Evolutionary conservation across 2,888 invertebrate species (phyloP).

Genomic region (Xestia ashworthii): DNA sequence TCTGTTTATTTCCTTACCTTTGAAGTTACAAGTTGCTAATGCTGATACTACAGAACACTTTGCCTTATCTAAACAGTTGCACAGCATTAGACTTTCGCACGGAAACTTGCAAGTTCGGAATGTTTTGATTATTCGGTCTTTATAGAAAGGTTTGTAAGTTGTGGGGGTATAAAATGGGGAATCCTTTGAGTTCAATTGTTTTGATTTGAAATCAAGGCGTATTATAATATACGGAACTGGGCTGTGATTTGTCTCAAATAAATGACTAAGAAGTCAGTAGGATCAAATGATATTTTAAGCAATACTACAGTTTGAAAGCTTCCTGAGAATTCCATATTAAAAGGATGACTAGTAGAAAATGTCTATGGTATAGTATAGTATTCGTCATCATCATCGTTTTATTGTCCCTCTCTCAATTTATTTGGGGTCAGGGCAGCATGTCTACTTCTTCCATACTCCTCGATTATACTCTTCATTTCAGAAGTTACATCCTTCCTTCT

Average conservation of each 20-base stretch:
- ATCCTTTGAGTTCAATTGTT: constrained; percentile 43
- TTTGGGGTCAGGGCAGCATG: too few relatives aligned
- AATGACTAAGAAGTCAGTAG: neutral
- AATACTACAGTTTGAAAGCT: neutral
- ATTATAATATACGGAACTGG: constrained; percentile 4
- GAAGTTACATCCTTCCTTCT: too few relatives aligned
- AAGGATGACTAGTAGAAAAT: neutral
- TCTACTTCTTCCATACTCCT: too few relatives aligned
- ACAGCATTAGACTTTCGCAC: constrained; percentile 54
- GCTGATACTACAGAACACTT: constrained; percentile 57
- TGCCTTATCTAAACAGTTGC: constrained; percentile 62
- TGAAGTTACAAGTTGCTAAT: constrained; percentile 59
- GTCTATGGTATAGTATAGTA: too few relatives aligned
- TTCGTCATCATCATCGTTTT: too few relatives aligned
- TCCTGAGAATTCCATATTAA: neutral
- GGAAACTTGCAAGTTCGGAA: constrained; percentile 51
- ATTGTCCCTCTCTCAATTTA: too few relatives aligned
- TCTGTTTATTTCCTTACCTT: constrained; percentile 61
- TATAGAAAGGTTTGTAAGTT: constrained; percentile 35
- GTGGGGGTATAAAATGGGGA: constrained; percentile 34
- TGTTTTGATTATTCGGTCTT: constrained; percentile 44
- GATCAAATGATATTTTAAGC: constrained; percentile 1
- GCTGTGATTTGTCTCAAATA: constrained; percentile 13
- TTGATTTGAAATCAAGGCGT: constrained; percentile 28
- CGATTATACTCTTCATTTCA: too few relatives aligned